Evolutionary conservation across 2,888 invertebrate species (phyloP).

Genomic region (Drosophila pseudotalamancana): DNA sequence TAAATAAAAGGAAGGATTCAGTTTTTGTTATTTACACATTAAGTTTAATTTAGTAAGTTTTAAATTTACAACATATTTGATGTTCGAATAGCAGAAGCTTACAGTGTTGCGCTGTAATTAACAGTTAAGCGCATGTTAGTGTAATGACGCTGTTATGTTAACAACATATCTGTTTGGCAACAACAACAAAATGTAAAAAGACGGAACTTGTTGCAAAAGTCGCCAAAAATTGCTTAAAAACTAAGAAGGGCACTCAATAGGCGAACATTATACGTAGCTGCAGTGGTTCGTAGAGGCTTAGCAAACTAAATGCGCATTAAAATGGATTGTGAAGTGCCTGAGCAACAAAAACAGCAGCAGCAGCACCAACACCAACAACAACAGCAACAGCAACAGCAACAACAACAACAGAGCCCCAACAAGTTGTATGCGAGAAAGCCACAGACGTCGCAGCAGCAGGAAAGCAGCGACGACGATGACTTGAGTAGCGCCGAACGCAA

Average conservation of each 20-base stretch:
- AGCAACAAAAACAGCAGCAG: slow-evolving; percentile 56
- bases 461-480: slow-evolving; percentile 67
- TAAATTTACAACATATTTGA: no score
- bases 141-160: slow-evolving; percentile 31
- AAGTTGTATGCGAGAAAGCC: slow-evolving; percentile 60
- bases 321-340: slow-evolving; percentile 66
- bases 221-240: slow-evolving; percentile 26
- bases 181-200: slow-evolving; percentile 72
- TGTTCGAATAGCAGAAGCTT: no score
- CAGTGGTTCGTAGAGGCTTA: slow-evolving; percentile 20
- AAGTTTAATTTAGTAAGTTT: not conserved
- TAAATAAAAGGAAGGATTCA: no score
- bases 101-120: slow-evolving; percentile 14
- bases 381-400: slow-evolving; percentile 33
- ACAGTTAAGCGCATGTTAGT: slow-evolving; percentile 14
- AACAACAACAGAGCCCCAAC: slow-evolving; percentile 63
- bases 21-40: not conserved
- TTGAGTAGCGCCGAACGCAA: slow-evolving; percentile 64
- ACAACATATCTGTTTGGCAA: slow-evolving; percentile 43
- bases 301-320: slow-evolving; percentile 70
- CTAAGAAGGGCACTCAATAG: slow-evolving; percentile 15
- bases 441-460: slow-evolving; percentile 43
- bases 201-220: slow-evolving; percentile 73
- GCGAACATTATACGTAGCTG: slow-evolving; percentile 24
- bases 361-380: slow-evolving; percentile 44